These are phyloP conservation scores for Laticauda laticaudata DNA, from an alignment of 2,113 vertebrate species.

Conservation along the genomic window DNA sequence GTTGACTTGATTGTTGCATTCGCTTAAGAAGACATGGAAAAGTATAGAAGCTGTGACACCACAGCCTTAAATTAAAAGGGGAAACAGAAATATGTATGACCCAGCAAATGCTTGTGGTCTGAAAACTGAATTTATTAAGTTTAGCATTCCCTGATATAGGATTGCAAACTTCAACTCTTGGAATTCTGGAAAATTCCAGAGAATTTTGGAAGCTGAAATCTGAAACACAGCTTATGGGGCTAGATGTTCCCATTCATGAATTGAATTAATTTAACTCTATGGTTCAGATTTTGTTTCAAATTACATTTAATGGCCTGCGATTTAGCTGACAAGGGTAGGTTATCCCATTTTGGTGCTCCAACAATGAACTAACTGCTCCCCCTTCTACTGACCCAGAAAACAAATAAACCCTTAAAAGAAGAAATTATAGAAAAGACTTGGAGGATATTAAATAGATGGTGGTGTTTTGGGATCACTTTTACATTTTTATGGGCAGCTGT, in stretches of 20 bases:
- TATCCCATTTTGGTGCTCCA: background rate
- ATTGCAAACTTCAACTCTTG: background rate
- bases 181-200: background rate
- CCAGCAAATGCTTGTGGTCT: background rate
- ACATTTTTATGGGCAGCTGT: background rate
- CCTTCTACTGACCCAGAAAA: background rate
- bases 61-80: constrained; percentile 37
- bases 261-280: background rate
- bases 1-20: constrained; percentile 2
- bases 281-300: background rate
- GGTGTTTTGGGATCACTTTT: background rate
- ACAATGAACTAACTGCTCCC: background rate
- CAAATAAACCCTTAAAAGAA: background rate
- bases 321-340: background rate
- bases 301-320: background rate
- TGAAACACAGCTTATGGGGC: background rate
- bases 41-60: background rate
- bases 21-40: background rate
- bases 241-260: background rate
- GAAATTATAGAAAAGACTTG: background rate
- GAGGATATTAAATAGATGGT: background rate
- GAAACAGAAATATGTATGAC: background rate
- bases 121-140: background rate
- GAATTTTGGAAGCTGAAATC: background rate
- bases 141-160: background rate